Base-by-base conservation (phyloP, 2,113 vertebrate species). In the Leptosomus discolor region DNA sequence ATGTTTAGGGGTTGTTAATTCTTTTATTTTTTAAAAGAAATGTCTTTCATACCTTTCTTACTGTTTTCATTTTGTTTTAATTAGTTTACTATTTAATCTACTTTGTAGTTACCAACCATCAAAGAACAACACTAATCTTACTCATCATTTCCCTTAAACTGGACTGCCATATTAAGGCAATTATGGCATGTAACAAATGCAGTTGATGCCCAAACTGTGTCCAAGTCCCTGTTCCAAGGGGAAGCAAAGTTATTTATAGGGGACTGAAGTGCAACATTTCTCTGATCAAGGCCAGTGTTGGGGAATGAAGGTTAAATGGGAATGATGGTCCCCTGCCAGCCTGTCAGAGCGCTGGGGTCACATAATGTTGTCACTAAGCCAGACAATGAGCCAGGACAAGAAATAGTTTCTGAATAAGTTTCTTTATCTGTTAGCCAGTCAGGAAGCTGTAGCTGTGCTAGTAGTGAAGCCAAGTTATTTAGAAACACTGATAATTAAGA, bases 161-260 rank as follows among this genome's bases (percentile, higher is more conserved):
- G 0, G 29, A 27, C 21, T 51, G 32, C 10, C 3, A 3, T 5
- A 1, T 32, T 9, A 8, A 34, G 23, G n/a, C 26, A 76, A 36
- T 43, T 30, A 1, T 0, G 79, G 43, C 4, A 1, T 0, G 2
- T 34, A 45, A 57, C 56, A 24, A 37, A 15, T 26, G 37, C 32
- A 16, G 29, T 26, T 69, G 5, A 27, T 36, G 24, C 50, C 48
- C 64, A 41, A 22, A 18, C 41, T 7, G 4, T 43, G 48, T 23
- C 45, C 48, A 9, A 43, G 39, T 2, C 36, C 7, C 0, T 1
- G 58, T 39, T 84, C 85, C 43, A 36, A 88, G 51, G 60, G 30
- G 39, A 39, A 79, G 36, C 23, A 0, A 9, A 75, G 65, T 57
- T 91, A 91, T 79, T 92, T 90, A 4, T 67, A 20, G 5, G 71